Percentiles rank a stretch among this genome's conserved stretches.
Evolutionary conservation across 2,113 vertebrate species (phyloP).

Genomic region (Fulica atra): DNA sequence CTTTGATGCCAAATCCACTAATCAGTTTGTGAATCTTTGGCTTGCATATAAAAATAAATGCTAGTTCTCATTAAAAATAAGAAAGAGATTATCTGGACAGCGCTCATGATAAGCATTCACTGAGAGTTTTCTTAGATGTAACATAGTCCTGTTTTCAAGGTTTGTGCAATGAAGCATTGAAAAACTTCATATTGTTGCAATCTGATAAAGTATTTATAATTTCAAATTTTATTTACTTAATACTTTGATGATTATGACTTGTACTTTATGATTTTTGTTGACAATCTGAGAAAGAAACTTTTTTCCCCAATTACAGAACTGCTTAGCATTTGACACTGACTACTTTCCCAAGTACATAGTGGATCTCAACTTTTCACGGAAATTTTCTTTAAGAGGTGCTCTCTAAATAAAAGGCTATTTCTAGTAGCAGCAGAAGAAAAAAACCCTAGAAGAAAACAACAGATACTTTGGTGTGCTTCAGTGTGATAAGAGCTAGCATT

Average conservation of each 20-base stretch:
- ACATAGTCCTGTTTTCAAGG: not conserved
- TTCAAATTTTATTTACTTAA: not conserved
- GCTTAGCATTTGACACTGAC: not conserved
- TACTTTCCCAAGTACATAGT: not conserved
- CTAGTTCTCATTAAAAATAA: not conserved
- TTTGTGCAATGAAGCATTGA: not conserved
- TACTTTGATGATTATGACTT: not conserved
- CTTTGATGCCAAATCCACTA: not conserved
- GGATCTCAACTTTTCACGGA: not conserved
- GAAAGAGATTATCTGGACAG: not conserved
- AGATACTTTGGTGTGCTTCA: not conserved
- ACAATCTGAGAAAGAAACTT: not conserved
- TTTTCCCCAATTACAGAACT: not conserved
- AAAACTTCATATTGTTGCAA: not conserved
- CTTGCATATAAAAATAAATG: not conserved
- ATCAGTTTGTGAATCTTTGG: slow-evolving; percentile 18
- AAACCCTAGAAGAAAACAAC: not conserved
- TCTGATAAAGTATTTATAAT: not conserved
- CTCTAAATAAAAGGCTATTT: not conserved
- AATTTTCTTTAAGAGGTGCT: not conserved
- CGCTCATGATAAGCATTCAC: not conserved
- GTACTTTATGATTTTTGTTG: not conserved
- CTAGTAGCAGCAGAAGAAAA: not conserved
- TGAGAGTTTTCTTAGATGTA: not conserved
- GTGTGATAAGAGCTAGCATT: not conserved